Evolutionary conservation across 2,888 invertebrate genomes (phyloP).

Genomic region (Alsophila aescularia): DNA sequence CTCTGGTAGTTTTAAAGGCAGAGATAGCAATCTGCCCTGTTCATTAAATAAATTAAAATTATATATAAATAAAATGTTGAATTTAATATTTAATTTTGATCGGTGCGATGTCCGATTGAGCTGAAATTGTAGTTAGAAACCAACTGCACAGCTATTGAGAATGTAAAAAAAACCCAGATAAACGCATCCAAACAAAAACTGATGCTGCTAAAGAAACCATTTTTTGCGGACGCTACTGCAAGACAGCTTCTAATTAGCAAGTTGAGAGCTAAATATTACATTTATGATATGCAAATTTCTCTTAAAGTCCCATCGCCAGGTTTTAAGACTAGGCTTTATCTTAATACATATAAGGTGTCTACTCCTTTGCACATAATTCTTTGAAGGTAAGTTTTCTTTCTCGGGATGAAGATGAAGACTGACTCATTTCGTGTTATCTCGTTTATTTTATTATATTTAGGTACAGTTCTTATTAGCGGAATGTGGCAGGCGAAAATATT

Average conservation of each 20-base stretch:
- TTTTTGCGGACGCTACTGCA: conserved; percentile 62
- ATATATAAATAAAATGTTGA: no score
- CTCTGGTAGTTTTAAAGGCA: no score
- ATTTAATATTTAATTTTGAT: no score
- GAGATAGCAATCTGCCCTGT: no score
- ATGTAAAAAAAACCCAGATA: no score
- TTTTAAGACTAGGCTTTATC: conserved; percentile 57
- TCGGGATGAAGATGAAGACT: conserved; percentile 54
- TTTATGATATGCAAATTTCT: conserved; percentile 82
- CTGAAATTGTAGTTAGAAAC: no score
- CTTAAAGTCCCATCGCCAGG: conserved; percentile 49
- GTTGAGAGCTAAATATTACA: conserved; percentile 83
- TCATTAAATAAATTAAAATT: no score
- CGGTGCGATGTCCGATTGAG: no score
- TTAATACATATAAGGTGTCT: conserved; percentile 44
- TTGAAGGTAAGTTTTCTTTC: conserved; percentile 53
- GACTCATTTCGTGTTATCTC: conserved; percentile 59
- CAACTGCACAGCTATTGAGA: no score
- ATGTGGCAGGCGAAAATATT: conserved; percentile 28
- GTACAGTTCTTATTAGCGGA: conserved; percentile 37
- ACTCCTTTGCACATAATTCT: conserved; percentile 33
- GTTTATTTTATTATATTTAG: conserved; percentile 53
- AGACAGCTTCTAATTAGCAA: conserved; percentile 81
- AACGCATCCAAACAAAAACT: background rate
- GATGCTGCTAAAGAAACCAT: background rate